These are phyloP conservation scores for Solen grandis DNA, from an alignment of 1,140 invertebrate genomes.

Conservation along the genomic window DNA sequence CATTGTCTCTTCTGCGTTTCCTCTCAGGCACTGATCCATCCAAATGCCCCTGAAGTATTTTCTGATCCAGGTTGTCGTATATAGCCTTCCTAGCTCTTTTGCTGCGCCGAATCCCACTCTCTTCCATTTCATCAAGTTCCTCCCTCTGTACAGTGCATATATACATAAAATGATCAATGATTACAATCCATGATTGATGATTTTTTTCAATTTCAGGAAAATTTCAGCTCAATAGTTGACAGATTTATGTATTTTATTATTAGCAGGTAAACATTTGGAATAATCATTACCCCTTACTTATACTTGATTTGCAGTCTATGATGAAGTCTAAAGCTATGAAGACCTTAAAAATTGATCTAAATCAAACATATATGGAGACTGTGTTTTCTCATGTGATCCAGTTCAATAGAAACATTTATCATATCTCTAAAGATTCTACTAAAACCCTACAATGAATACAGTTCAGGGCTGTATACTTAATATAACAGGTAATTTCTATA, in stretches of 20 bases:
- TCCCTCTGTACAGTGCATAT: conserved; percentile 30
- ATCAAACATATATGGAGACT: neutral
- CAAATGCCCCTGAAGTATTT: conserved; percentile 71
- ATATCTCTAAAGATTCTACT: too few species aligned
- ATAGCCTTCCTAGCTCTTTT: conserved; percentile 84
- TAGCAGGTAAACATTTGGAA: neutral
- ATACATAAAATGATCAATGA: neutral
- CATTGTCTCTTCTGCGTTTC: conserved; percentile 54
- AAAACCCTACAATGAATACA: too few species aligned
- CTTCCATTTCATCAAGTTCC: conserved; percentile 59
- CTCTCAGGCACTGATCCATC: conserved; percentile 44
- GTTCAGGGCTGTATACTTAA: too few species aligned
- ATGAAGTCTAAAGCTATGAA: neutral
- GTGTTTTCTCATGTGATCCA: neutral
- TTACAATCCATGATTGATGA: neutral
- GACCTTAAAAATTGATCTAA: neutral
- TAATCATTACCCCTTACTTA: neutral
- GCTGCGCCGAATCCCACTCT: conserved; percentile 82
- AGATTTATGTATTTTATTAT: neutral
- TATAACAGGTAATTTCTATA: too few species aligned
- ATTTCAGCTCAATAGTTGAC: neutral
- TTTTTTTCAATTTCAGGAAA: conserved; percentile 9
- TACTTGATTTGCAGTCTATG: neutral
- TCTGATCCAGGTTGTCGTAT: conserved; percentile 72
- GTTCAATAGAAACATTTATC: too few species aligned